phyloP scores from a whole-genome alignment of 2,797 vertebrate species.

The Philypnodon macrostomus region DNA sequence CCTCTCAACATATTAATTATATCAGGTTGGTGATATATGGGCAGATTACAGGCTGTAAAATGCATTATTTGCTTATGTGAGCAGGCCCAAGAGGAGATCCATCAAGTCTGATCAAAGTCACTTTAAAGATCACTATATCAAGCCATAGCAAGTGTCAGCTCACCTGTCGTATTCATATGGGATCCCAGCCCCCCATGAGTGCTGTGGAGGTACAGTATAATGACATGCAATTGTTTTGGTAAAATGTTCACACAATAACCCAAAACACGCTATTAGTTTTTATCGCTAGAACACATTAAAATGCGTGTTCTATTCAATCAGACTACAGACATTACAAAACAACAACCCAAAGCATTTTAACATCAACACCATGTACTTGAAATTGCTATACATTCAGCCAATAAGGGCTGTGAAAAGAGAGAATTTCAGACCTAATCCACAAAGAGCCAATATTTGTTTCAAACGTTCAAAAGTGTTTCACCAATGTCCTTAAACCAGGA shows the following conservation, averaged over 20 bases:
- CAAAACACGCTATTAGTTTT: too few relatives aligned
- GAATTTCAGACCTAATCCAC: too few relatives aligned
- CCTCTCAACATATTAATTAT: slow-evolving; percentile 59
- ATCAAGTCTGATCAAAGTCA: slow-evolving; percentile 51
- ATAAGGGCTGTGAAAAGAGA: too few relatives aligned
- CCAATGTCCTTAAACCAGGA: background rate
- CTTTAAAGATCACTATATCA: slow-evolving; percentile 53
- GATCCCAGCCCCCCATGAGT: background rate
- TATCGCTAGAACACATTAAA: too few relatives aligned
- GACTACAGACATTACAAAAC: too few relatives aligned
- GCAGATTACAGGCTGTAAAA: slow-evolving; percentile 68
- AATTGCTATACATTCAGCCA: too few relatives aligned
- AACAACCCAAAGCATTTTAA: too few relatives aligned
- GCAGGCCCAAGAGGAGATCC: slow-evolving; percentile 48
- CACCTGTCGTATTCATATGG: slow-evolving; percentile 9
- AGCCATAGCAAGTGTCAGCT: slow-evolving; percentile 9
- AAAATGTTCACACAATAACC: too few relatives aligned
- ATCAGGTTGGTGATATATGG: slow-evolving; percentile 71
- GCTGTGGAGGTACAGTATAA: background rate
- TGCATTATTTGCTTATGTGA: slow-evolving; percentile 66
- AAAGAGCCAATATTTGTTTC: too few relatives aligned
- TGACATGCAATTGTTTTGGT: background rate
- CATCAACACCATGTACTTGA: too few relatives aligned
- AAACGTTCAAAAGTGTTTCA: too few relatives aligned
- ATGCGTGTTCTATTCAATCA: too few relatives aligned